Conservation (phyloP, 2,888 invertebrate species). For the Caenorhabditis plicata region DNA sequence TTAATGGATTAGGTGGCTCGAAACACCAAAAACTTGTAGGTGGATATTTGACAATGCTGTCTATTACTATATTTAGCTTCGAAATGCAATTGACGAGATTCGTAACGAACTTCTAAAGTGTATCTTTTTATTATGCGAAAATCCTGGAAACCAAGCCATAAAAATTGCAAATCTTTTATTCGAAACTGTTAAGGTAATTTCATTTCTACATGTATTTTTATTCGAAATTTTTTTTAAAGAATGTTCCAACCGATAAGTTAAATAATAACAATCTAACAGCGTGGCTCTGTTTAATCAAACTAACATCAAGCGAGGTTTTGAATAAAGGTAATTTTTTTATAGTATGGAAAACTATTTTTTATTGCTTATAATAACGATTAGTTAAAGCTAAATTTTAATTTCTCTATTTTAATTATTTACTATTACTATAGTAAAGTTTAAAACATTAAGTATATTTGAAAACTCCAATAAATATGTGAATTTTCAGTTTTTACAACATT, state of each 20-base stretch:
- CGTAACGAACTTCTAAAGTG: conserved; percentile 13
- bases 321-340: conserved; percentile 27
- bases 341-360: too few species aligned
- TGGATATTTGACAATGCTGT: not conserved
- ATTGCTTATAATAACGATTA: too few species aligned
- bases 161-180: conserved; percentile 27
- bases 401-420: too few species aligned
- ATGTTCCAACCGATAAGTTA: conserved; percentile 34
- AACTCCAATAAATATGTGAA: too few species aligned
- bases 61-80: conserved; percentile 17
- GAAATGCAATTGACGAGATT: conserved; percentile 35
- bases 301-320: conserved; percentile 35
- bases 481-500: too few species aligned
- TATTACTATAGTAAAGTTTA: too few species aligned
- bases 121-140: conserved; percentile 26
- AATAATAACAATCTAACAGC: conserved; percentile 19
- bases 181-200: conserved; percentile 23
- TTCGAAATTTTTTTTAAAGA: conserved; percentile 3
- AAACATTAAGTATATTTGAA: too few species aligned
- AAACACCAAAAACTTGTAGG: conserved; percentile 45
- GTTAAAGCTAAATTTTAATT: too few species aligned
- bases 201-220: too few species aligned
- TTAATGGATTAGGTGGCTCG: conserved; percentile 49
- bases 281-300: conserved; percentile 29
- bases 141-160: conserved; percentile 14